Base-by-base conservation (phyloP, 2,888 invertebrate species). In the Kuschelorhynchus macadamiae region DNA sequence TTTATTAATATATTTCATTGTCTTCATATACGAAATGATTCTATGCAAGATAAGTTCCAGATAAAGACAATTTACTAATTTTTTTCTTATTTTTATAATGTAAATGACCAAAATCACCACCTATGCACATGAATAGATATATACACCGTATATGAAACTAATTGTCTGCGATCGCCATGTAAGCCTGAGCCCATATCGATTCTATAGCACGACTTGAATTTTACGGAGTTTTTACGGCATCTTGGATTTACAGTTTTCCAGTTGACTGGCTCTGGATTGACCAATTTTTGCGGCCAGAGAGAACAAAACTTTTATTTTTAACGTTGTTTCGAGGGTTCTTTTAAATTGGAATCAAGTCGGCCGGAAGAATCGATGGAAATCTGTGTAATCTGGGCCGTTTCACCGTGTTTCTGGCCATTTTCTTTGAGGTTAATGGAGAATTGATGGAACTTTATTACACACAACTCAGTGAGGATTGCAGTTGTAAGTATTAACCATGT, bases 191-290 rank as follows among this genome's bases (percentile, higher is more conserved):
- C 16, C 36, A 33, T 50, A 36, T 50, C 50, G 36, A 9, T 36
- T 52, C 52, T 21, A 12, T 33, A 33, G 49, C 36, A 41, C 42
- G 42, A 39, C 42, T 61, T 50, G 65, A 69, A 60, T 68, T 64
- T 59, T 53, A 53, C 53, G 47, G 56, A 64, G 60, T 69, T 69
- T 69, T 69, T n/a, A n/a, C n/a, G n/a, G 56, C 56, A 16, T 53
- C 60, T 39, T 64, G 65, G 69, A 69, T 69, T 69, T 69, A 69
- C 69, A 69, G 69, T 53, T 69, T 69, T 69, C 65, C 69, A 65
- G 60, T 65, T 46, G 69, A 62, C 64, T 46, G 53, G 21, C 55
- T 44, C 42, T 65, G 60, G 69, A 69, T 69, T 69, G 69, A 69
- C 69, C 69, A 69, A 69, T 69, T 69, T 69, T 56, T 69, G 50